phyloP scores from a whole-genome alignment of 2,888 invertebrate genomes.

The Melolontha melolontha region DNA sequence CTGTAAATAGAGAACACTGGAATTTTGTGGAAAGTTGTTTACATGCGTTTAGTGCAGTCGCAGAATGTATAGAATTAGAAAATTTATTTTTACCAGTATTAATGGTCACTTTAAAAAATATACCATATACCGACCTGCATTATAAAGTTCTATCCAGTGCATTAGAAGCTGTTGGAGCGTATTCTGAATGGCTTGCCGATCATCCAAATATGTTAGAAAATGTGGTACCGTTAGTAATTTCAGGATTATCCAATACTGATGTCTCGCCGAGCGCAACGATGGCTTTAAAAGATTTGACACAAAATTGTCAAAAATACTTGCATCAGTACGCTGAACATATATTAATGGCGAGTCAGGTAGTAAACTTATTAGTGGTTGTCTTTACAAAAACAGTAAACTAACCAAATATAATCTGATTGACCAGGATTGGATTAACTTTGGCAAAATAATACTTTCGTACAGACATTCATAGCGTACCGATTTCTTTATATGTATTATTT shows the following conservation, averaged over 20 bases:
- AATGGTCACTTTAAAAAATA: slow-evolving; percentile 71
- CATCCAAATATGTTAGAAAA: slow-evolving; percentile 76
- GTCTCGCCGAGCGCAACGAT: slow-evolving; percentile 86
- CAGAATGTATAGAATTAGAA: slow-evolving; percentile 72
- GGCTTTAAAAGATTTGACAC: slow-evolving; percentile 88
- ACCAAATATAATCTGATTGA: no score
- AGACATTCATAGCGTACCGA: not conserved
- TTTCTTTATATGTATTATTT: slow-evolving; percentile 7
- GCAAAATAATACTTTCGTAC: no score
- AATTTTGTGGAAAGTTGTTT: slow-evolving; percentile 75
- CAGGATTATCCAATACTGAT: slow-evolving; percentile 74
- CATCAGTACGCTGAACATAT: slow-evolving; percentile 82
- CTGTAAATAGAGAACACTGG: slow-evolving; percentile 63
- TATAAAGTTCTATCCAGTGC: slow-evolving; percentile 76
- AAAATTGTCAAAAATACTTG: slow-evolving; percentile 82
- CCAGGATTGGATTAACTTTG: no score
- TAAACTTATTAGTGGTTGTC: slow-evolving; percentile 1
- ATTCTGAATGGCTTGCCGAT: slow-evolving; percentile 86
- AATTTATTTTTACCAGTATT: slow-evolving; percentile 71
- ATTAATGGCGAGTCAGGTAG: slow-evolving; percentile 76
- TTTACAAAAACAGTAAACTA: no score
- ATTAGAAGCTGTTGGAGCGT: slow-evolving; percentile 83
- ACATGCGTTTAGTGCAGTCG: slow-evolving; percentile 74
- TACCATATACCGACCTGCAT: slow-evolving; percentile 73
- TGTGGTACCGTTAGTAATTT: slow-evolving; percentile 76